Evolutionary conservation across 2,113 vertebrate species (phyloP).

Genomic region (Bothrops jararaca): DNA sequence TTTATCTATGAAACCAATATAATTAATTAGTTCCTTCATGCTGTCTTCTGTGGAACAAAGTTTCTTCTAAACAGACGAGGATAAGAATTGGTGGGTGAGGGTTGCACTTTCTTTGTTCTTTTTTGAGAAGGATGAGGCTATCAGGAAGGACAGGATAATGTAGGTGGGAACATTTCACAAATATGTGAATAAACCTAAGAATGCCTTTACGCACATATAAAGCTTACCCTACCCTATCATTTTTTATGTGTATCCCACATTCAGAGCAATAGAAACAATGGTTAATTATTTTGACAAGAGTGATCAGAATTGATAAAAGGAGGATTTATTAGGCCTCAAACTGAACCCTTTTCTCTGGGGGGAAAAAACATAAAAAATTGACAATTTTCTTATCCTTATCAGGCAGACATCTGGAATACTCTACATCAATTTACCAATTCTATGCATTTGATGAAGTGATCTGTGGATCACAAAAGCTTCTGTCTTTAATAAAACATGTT

Average conservation of each 20-base stretch:
- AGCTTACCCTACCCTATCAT: not conserved
- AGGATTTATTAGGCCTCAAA: not conserved
- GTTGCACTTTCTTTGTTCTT: not conserved
- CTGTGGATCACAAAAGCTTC: not conserved
- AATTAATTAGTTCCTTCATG: not conserved
- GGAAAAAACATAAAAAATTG: not conserved
- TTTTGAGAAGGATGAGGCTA: not conserved
- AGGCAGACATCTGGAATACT: not conserved
- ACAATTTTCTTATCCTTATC: not conserved
- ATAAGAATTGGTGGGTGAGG: not conserved
- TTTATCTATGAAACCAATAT: not conserved
- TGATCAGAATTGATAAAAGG: not conserved
- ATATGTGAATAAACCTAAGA: not conserved
- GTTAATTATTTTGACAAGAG: not conserved
- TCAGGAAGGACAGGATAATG: not conserved
- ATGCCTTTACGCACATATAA: not conserved
- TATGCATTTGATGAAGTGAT: not conserved
- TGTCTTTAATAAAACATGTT: not conserved
- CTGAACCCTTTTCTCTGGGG: not conserved
- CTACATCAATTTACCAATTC: not conserved
- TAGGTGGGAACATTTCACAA: not conserved
- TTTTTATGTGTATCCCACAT: not conserved
- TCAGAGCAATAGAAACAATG: not conserved
- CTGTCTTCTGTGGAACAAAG: not conserved
- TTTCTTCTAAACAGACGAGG: not conserved